Percentiles rank a stretch among this genome's conserved stretches.
Conservation (phyloP, 1,140 invertebrate genomes). For the Neodiprion virginianus region DNA sequence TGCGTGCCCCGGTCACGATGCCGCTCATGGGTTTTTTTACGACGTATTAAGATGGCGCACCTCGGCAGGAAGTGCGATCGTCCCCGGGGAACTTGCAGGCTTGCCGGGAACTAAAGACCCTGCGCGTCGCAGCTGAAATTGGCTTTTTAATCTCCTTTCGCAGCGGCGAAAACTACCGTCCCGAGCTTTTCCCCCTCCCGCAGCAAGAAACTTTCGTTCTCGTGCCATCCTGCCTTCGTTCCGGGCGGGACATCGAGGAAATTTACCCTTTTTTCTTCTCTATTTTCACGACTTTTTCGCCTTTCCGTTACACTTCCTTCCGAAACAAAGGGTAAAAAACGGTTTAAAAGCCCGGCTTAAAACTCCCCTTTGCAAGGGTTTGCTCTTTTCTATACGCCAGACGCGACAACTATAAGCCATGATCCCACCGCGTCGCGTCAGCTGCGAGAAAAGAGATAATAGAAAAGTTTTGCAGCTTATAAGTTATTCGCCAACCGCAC, state of each 20-base stretch:
- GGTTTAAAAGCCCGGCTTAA: background rate
- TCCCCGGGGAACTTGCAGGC: background rate
- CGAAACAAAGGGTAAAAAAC: background rate
- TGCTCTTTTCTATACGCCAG: background rate
- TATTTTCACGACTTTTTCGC: too few relatives aligned
- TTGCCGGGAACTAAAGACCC: background rate
- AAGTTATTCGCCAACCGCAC: too few relatives aligned
- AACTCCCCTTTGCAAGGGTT: background rate
- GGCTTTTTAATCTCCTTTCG: conserved; percentile 1
- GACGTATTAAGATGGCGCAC: background rate
- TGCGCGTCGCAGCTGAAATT: background rate
- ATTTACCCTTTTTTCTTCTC: background rate
- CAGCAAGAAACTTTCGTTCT: background rate
- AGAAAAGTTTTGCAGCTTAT: background rate
- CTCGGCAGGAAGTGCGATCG: background rate
- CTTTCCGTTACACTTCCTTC: too few relatives aligned
- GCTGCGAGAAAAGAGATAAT: conserved; percentile 1
- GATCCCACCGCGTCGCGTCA: background rate
- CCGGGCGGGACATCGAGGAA: background rate
- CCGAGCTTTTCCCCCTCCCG: too few relatives aligned
- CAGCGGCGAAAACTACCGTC: background rate
- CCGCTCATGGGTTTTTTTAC: background rate
- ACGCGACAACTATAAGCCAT: background rate
- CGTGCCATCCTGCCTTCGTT: too few relatives aligned
- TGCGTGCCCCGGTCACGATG: too few relatives aligned